phyloP scores from a whole-genome alignment of 2,113 vertebrate species.

The Noturus placidus region DNA sequence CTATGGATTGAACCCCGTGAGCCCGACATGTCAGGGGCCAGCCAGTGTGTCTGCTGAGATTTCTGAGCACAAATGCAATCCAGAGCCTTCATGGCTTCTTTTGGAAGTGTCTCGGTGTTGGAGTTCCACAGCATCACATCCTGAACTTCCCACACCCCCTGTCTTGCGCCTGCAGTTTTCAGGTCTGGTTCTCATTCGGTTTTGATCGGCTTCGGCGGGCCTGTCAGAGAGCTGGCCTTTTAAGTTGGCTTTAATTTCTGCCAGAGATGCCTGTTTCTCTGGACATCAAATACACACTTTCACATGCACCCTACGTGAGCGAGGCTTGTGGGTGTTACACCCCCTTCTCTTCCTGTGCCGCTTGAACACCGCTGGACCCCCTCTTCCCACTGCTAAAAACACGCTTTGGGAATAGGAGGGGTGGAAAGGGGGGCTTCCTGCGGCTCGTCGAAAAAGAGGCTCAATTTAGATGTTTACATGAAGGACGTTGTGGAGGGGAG shows the following conservation, averaged over 20 bases:
- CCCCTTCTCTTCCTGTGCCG: conserved; percentile 6
- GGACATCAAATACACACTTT: conserved; percentile 54
- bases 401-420: conserved; percentile 7
- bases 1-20: conserved; percentile 26
- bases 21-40: conserved; percentile 27
- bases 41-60: conserved; percentile 49
- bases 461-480: conserved; percentile 41
- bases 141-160: conserved; percentile 17
- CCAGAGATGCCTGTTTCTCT: conserved; percentile 34
- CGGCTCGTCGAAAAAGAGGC: conserved; percentile 20
- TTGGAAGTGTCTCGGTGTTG: neutral
- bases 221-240: conserved; percentile 54
- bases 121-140: conserved; percentile 27
- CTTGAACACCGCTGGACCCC: conserved; percentile 12
- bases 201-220: conserved; percentile 44
- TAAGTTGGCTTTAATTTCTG: conserved; percentile 54
- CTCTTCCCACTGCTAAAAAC: conserved; percentile 32
- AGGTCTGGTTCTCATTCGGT: conserved; percentile 53
- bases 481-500: conserved; percentile 24
- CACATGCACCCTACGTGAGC: conserved; percentile 23
- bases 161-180: conserved; percentile 13
- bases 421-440: conserved; percentile 39
- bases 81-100: conserved; percentile 35
- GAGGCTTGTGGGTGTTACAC: conserved; percentile 3
- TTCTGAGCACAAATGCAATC: conserved; percentile 49